phyloP scores from a whole-genome alignment of 1,140 invertebrate genomes.

The Plodia interpunctella region DNA sequence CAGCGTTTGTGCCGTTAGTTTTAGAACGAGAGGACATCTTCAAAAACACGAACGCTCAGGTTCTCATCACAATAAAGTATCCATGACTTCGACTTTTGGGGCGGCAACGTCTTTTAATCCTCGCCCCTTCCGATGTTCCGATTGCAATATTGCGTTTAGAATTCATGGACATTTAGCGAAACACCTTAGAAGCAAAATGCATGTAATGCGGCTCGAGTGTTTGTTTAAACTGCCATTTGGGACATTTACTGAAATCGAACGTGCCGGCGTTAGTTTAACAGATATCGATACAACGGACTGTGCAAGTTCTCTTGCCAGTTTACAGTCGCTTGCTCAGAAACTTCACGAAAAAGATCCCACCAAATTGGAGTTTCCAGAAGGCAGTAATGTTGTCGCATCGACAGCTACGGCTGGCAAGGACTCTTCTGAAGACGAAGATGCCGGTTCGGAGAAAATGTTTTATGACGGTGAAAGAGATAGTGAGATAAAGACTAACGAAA shows the following conservation, averaged over 20 bases:
- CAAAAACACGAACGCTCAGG: conserved; percentile 94
- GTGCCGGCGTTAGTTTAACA: conserved; percentile 91
- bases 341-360: conserved; percentile 89
- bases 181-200: conserved; percentile 97
- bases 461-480: conserved; percentile 58
- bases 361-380: conserved; percentile 82
- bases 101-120: conserved; percentile 92
- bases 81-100: conserved; percentile 91
- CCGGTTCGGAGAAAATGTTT: conserved; percentile 40
- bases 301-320: conserved; percentile 92
- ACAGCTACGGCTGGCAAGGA: conserved; percentile 45
- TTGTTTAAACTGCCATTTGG: conserved; percentile 95
- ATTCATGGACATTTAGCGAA: conserved; percentile 98
- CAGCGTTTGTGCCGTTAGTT: conserved; percentile 93
- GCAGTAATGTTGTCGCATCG: conserved; percentile 34
- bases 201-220: conserved; percentile 96
- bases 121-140: conserved; percentile 94
- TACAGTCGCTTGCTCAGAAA: conserved; percentile 87
- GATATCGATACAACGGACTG: conserved; percentile 97
- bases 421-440: conserved; percentile 69
- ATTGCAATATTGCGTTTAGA: conserved; percentile 97
- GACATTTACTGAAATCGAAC: conserved; percentile 96
- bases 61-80: conserved; percentile 93
- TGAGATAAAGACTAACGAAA: conserved; percentile 64
- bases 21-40: conserved; percentile 93